Evolutionary conservation across 1,140 invertebrate species (phyloP).

Genomic region (Zaprionus ghesquierei): DNA sequence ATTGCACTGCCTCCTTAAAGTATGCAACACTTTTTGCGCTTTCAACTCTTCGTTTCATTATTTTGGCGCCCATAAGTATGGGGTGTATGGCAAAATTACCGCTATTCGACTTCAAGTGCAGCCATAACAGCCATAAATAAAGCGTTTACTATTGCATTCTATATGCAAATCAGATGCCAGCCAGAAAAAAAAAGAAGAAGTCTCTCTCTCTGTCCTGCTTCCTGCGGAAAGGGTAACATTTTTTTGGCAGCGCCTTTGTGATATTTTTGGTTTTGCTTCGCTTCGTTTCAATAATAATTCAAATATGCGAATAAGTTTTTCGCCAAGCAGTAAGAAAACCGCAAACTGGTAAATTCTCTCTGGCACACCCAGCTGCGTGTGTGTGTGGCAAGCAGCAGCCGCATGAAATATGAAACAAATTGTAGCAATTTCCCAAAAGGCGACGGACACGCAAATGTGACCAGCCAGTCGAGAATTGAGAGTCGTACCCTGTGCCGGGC

Average conservation of each 20-base stretch:
- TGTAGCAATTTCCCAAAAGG: conserved; percentile 73
- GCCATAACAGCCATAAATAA: conserved; percentile 48
- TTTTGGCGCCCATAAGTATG: conserved; percentile 5
- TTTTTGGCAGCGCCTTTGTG: conserved; percentile 28
- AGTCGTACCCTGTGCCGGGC: no score
- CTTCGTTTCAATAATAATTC: conserved; percentile 68
- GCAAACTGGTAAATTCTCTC: conserved; percentile 24
- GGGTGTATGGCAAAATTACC: neutral
- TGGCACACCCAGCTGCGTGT: neutral
- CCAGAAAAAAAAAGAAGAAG: conserved; percentile 10
- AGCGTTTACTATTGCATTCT: conserved; percentile 62
- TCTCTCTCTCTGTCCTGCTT: no score
- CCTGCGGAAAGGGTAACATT: conserved; percentile 3
- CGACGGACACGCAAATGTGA: conserved; percentile 66
- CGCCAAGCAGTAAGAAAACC: conserved; percentile 20
- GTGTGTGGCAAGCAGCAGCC: conserved; percentile 37
- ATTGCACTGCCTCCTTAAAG: conserved; percentile 1
- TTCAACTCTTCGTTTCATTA: neutral
- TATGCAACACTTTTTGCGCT: conserved; percentile 15
- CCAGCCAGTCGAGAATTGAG: conserved; percentile 23
- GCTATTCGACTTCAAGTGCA: conserved; percentile 2
- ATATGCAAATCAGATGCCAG: conserved; percentile 67
- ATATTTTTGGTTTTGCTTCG: conserved; percentile 36
- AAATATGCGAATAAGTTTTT: conserved; percentile 44
- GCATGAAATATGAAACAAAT: conserved; percentile 77